Conservation (phyloP, 2,888 invertebrate genomes). For the Sphaerophoria rueppellii region DNA sequence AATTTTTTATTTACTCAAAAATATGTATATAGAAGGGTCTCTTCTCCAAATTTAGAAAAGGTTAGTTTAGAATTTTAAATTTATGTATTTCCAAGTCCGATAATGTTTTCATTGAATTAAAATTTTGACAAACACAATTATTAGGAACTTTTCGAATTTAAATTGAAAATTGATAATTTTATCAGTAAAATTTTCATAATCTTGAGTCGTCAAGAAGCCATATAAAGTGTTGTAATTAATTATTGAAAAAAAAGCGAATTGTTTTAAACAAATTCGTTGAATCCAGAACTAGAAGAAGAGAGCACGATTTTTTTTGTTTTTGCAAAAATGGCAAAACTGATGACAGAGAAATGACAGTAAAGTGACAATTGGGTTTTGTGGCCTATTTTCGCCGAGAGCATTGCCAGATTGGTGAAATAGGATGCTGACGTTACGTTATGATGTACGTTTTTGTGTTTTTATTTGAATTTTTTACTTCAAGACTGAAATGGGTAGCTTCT, state of each 20-base stretch:
- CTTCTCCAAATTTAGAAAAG: neutral
- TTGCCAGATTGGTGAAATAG: neutral
- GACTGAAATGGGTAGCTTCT: too few species aligned
- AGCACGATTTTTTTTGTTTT: neutral
- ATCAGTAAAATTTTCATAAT: neutral
- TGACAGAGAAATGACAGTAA: neutral
- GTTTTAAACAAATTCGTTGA: neutral
- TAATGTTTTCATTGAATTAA: neutral
- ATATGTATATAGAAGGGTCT: neutral
- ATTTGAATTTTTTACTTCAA: too few species aligned
- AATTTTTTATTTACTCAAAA: slow-evolving; percentile 27
- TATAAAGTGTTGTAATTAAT: neutral
- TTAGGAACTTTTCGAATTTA: neutral
- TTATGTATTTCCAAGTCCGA: neutral
- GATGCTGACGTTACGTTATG: too few species aligned
- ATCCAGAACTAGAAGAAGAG: neutral
- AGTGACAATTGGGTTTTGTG: neutral
- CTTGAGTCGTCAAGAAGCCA: slow-evolving; percentile 23
- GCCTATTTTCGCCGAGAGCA: neutral
- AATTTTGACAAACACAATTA: neutral
- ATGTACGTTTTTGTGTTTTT: too few species aligned
- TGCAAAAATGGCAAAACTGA: too few species aligned
- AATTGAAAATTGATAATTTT: neutral
- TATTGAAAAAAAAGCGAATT: neutral
- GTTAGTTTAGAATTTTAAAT: neutral